Evolutionary conservation across 2,888 invertebrate genomes (phyloP), one percentile per base, ranked within the genome.

Genomic region (Steinernema carpocapsae): DNA sequence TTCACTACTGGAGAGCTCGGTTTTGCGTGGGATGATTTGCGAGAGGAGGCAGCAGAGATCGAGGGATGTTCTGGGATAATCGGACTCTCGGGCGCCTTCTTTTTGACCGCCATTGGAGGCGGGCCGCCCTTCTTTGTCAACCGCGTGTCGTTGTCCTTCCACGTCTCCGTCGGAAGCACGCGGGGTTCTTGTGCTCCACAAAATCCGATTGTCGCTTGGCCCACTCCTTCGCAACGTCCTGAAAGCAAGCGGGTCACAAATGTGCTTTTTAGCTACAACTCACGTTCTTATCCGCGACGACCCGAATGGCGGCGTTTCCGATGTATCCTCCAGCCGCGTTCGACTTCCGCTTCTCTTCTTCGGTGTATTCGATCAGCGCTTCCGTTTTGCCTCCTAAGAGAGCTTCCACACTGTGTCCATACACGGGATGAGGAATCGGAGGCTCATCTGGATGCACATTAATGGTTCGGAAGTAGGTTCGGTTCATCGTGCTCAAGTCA

Each of bases 371-470:
- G 32, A 64, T 64, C 17, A 64, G 17, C 64, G 64, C 64, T 32
- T 64, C 37, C 29, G 64, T 64, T n/a, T 64, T 64, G 64, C 29
- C 29, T 14, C 64, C 64, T 29, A 64, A 14, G 14, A 64, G 17
- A 6, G 29, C 64, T 17, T 32, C 37, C 12, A 64, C 64, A 3
- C 17, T 1, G 32, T 64, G 32, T 1, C 4, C 32, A 14, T 17
- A 48, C 64, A 7, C 32, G 29, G 32, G 10, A 29, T 64, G 32
- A 6, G 24, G 19, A n/a, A 22, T 22, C 2, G 24, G 22, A 12
- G 52, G 52, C 24, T 19, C 19, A 7, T 64, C 64, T 1, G 29
- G 24, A 29, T 64, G 6, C 26, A 64, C 26, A 32, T 64, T 64
- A 32, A 64, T 64, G 17, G 64, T 64, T 3, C 32, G 6, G 14